phyloP scores from a whole-genome alignment of 2,888 invertebrate genomes.

The Drosophila sordidula region DNA sequence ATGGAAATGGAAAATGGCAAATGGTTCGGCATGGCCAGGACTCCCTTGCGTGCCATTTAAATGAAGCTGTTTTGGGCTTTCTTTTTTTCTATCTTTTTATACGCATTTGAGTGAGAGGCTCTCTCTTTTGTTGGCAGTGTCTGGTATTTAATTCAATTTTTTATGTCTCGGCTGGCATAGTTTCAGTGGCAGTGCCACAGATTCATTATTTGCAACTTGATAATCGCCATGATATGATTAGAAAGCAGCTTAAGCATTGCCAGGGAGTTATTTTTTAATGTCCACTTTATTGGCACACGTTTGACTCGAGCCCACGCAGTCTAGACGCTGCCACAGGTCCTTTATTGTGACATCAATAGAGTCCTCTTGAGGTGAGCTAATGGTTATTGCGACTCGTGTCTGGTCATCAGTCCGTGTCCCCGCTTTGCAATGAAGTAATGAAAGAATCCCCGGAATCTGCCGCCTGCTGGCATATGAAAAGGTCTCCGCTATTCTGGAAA shows the following conservation, averaged over 20 bases:
- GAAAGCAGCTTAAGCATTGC: background rate
- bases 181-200: slow-evolving; percentile 55
- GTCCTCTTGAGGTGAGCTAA: slow-evolving; percentile 9
- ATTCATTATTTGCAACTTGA: slow-evolving; percentile 14
- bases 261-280: background rate
- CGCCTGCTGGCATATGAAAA: slow-evolving; percentile 43
- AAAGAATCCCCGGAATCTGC: slow-evolving; percentile 37
- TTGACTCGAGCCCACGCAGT: slow-evolving; percentile 30
- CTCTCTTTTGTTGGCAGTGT: slow-evolving; percentile 40
- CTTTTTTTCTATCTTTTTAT: slow-evolving; percentile 16
- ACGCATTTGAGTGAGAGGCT: slow-evolving; percentile 6
- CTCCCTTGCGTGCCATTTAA: slow-evolving; percentile 77
- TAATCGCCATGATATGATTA: background rate
- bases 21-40: slow-evolving; percentile 33
- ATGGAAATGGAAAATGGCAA: slow-evolving; percentile 25
- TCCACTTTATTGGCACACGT: slow-evolving; percentile 22
- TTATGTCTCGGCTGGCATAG: slow-evolving; percentile 35
- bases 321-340: slow-evolving; percentile 14
- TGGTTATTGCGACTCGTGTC: slow-evolving; percentile 20
- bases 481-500: slow-evolving; percentile 27
- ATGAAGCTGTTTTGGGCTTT: slow-evolving; percentile 71
- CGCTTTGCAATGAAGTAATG: slow-evolving; percentile 25
- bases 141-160: slow-evolving; percentile 69
- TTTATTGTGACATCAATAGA: slow-evolving; percentile 14
- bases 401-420: slow-evolving; percentile 9